Evolutionary conservation across 2,797 vertebrate species (phyloP).

Genomic region (Catharus ustulatus): DNA sequence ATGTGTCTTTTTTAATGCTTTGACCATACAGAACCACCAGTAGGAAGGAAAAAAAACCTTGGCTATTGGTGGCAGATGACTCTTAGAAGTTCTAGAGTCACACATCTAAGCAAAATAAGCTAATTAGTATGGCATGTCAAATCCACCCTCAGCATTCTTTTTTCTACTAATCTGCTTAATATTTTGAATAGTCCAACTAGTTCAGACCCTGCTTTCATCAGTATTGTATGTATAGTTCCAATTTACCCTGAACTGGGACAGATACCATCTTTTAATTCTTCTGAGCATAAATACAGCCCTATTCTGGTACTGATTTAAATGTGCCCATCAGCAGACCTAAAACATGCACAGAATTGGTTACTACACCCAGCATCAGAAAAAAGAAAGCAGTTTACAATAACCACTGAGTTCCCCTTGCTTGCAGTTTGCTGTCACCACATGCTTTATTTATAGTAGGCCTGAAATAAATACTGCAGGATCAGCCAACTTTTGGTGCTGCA

Average conservation of each 20-base stretch:
- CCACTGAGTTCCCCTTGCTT: neutral
- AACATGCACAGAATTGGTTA: neutral
- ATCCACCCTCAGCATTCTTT: neutral
- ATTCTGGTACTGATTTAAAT: neutral
- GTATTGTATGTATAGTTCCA: neutral
- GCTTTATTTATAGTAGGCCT: slow-evolving; percentile 53
- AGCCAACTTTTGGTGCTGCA: slow-evolving; percentile 31
- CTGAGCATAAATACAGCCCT: neutral
- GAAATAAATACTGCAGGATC: slow-evolving; percentile 58
- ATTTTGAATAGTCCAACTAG: neutral
- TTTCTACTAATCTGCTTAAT: neutral
- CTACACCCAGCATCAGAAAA: slow-evolving; percentile 34
- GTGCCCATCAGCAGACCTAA: neutral
- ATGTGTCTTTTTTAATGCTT: neutral
- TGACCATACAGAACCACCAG: neutral
- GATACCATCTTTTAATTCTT: neutral
- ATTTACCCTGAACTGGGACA: neutral
- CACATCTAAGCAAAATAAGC: neutral
- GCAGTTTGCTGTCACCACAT: slow-evolving; percentile 41
- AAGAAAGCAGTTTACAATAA: slow-evolving; percentile 32
- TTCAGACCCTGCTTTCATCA: neutral
- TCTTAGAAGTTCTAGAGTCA: neutral
- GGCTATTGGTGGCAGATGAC: neutral
- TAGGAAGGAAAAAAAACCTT: neutral
- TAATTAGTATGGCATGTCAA: neutral